phyloP scores from a whole-genome alignment of 2,888 invertebrate species.

The Capitulum mitella region DNA sequence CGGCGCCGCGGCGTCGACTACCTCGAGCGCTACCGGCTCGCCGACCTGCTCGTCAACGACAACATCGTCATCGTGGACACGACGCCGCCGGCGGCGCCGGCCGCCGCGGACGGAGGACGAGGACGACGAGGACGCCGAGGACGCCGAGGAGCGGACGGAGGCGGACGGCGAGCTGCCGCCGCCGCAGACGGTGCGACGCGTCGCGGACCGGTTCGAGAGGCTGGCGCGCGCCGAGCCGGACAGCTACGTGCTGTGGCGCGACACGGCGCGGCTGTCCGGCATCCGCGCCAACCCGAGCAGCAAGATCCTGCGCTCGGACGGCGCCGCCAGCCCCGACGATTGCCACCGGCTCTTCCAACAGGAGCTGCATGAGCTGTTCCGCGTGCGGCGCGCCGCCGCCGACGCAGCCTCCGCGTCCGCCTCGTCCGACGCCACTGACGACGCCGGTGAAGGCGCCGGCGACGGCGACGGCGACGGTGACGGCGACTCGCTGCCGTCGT shows the following conservation, averaged over 20 bases:
- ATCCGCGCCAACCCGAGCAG: conserved; percentile 33
- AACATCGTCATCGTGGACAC: conserved; percentile 31
- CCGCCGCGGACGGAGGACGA: background rate
- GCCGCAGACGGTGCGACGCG: conserved; percentile 32
- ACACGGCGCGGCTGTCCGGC: conserved; percentile 31
- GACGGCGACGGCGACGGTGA: background rate
- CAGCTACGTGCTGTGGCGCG: conserved; percentile 28
- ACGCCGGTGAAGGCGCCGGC: background rate
- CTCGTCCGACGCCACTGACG: conserved; percentile 8
- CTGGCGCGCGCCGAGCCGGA: conserved; percentile 16
- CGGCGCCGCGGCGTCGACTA: background rate
- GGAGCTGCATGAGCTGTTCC: conserved; percentile 16
- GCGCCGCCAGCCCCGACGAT: background rate
- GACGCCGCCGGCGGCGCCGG: conserved; percentile 19
- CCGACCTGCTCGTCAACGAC: conserved; percentile 30
- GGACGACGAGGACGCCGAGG: conserved; percentile 23
- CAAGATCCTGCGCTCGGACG: conserved; percentile 33
- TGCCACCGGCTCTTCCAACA: background rate
- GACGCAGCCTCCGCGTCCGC: background rate
- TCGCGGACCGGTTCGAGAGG: conserved; percentile 31
- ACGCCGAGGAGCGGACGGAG: conserved; percentile 25
- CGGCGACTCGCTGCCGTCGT: background rate
- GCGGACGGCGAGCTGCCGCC: conserved; percentile 30
- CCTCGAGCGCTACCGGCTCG: conserved; percentile 26
- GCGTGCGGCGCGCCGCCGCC: background rate